Percentiles rank a stretch among this genome's conserved stretches.
Evolutionary conservation across 2,888 invertebrate species (phyloP).

Genomic region (Dynastes hyllus): DNA sequence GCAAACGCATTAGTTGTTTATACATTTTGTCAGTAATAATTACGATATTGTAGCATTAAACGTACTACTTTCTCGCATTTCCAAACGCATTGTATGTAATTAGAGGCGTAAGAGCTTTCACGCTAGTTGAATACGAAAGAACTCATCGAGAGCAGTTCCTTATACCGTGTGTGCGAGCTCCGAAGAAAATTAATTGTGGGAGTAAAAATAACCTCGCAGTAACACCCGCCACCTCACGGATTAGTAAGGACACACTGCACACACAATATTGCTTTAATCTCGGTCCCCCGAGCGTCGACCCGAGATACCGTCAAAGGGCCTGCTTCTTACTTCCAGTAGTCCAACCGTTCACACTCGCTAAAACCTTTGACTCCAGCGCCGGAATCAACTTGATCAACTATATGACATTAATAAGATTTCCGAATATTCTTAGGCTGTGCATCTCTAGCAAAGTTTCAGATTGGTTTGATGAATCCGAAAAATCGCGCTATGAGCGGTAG

Average conservation of each 20-base stretch:
- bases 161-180: constrained; percentile 39
- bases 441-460: constrained; percentile 58
- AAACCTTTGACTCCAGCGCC: constrained; percentile 58
- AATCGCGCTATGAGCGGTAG: constrained; percentile 46
- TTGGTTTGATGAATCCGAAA: constrained; percentile 58
- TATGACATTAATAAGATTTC: constrained; percentile 63
- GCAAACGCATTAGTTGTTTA: too few relatives aligned
- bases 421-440: constrained; percentile 59
- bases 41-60: too few relatives aligned
- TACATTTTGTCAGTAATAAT: too few relatives aligned
- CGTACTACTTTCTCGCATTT: too few relatives aligned
- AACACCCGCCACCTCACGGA: constrained; percentile 59
- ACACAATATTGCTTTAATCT: constrained; percentile 67
- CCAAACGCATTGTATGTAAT: too few relatives aligned
- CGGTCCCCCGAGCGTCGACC: constrained; percentile 60
- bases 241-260: constrained; percentile 61
- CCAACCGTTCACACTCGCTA: constrained; percentile 55
- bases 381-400: constrained; percentile 54
- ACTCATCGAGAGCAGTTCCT: not conserved
- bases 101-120: not conserved
- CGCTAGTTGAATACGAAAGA: constrained; percentile 22
- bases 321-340: constrained; percentile 61
- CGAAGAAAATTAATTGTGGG: constrained; percentile 56
- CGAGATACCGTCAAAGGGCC: constrained; percentile 63
- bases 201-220: constrained; percentile 57